These are phyloP conservation scores for Ceratina japonica DNA, from an alignment of 1,140 invertebrate species.

Conservation along the genomic window DNA sequence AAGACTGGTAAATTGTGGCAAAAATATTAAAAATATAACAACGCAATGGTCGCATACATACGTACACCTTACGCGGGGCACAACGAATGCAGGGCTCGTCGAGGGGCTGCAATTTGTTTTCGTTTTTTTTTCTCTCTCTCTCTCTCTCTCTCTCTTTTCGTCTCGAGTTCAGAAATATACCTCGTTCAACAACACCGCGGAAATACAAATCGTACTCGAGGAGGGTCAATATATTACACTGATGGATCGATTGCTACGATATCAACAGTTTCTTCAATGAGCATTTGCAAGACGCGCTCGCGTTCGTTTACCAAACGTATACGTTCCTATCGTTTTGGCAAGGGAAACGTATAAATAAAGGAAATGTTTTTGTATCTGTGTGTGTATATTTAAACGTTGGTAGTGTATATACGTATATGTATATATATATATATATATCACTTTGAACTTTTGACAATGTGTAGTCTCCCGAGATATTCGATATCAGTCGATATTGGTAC, in stretches of 20 bases:
- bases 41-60: slow-evolving; percentile 66
- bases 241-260: slow-evolving; percentile 46
- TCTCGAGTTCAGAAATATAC: slow-evolving; percentile 67
- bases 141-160: too few relatives aligned
- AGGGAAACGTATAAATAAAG: slow-evolving; percentile 36
- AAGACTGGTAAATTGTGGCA: slow-evolving; percentile 59
- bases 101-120: slow-evolving; percentile 50
- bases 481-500: slow-evolving; percentile 36
- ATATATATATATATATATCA: slow-evolving; percentile 27
- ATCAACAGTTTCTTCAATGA: slow-evolving; percentile 23
- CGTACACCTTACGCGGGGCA: slow-evolving; percentile 58
- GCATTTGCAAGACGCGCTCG: slow-evolving; percentile 23
- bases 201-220: slow-evolving; percentile 20
- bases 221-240: slow-evolving; percentile 31
- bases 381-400: background rate
- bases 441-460: slow-evolving; percentile 27
- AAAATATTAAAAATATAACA: slow-evolving; percentile 71
- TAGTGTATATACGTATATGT: slow-evolving; percentile 18
- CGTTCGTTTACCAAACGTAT: slow-evolving; percentile 22
- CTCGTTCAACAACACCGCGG: slow-evolving; percentile 53
- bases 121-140: too few relatives aligned
- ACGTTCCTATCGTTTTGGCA: slow-evolving; percentile 44
- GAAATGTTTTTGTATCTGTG: slow-evolving; percentile 5
- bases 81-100: slow-evolving; percentile 70
- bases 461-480: slow-evolving; percentile 8